Evolutionary conservation across 37 sponge, comb jelly and placozoan genomes (phyloP).

Genomic region (Chondrilla cf. caribensis): DNA sequence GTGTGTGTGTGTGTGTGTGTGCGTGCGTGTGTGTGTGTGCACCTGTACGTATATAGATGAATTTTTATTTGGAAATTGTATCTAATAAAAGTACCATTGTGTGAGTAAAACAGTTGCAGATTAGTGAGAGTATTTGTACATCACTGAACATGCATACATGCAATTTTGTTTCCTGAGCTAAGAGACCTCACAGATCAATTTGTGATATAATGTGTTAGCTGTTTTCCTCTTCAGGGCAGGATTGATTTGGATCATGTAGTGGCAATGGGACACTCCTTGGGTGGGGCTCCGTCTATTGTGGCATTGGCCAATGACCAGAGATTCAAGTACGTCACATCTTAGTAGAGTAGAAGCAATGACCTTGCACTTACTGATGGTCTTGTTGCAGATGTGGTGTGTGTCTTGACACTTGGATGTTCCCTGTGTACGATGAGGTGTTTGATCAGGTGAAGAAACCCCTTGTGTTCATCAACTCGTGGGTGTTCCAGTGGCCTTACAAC

Average conservation of each 20-base stretch:
- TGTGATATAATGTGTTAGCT: too few species aligned
- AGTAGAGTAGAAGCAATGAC: neutral
- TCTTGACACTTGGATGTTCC: slow-evolving; percentile 69
- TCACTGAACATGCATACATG: too few species aligned
- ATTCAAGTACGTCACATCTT: slow-evolving; percentile 41
- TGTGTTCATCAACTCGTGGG: slow-evolving; percentile 63
- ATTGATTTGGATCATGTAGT: slow-evolving; percentile 44
- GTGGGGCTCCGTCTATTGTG: slow-evolving; percentile 57
- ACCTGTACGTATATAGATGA: too few species aligned
- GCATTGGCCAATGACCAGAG: slow-evolving; percentile 56
- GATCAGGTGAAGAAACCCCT: slow-evolving; percentile 50
- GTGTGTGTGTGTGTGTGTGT: too few species aligned
- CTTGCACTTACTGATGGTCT: neutral
- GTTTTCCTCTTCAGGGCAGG: slow-evolving; percentile 40
- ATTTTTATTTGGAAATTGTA: too few species aligned
- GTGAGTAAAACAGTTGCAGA: too few species aligned
- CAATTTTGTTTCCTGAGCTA: too few species aligned
- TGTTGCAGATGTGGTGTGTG: slow-evolving; percentile 54
- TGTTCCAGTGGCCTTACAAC: slow-evolving; percentile 24
- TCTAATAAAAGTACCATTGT: too few species aligned
- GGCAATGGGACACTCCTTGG: slow-evolving; percentile 79
- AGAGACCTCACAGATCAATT: too few species aligned
- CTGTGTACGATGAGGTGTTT: slow-evolving; percentile 49
- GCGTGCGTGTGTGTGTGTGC: too few species aligned
- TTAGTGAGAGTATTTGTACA: too few species aligned